Percentiles rank a stretch among this genome's conserved stretches.
phyloP scores from a whole-genome alignment of 2,113 vertebrate species.

The Tympanuchus pallidicinctus region DNA sequence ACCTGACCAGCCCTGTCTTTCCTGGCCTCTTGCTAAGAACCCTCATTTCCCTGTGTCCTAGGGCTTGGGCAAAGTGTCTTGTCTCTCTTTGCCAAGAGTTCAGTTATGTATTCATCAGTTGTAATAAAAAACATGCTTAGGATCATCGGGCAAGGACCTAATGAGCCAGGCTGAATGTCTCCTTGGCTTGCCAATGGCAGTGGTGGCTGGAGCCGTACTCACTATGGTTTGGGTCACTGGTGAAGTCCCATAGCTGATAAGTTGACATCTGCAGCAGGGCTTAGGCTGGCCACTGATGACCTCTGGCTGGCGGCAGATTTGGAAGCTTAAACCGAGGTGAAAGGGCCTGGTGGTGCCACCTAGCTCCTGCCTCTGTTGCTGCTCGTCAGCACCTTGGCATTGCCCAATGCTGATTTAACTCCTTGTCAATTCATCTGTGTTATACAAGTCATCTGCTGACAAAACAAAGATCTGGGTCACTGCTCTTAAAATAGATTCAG shows the following conservation, averaged over 20 bases:
- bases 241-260: rapidly evolving
- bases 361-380: background rate
- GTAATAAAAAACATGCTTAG: background rate
- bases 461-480: conserved; percentile 67
- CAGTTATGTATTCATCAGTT: background rate
- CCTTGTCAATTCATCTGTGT: conserved; percentile 53
- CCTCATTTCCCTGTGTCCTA: background rate
- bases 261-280: background rate
- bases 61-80: background rate
- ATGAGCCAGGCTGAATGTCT: background rate
- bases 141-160: background rate
- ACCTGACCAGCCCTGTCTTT: conserved; percentile 3
- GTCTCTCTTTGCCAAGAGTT: background rate
- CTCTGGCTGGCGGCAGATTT: background rate
- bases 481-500: conserved; percentile 61
- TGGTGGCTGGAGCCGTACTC: background rate
- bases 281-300: background rate
- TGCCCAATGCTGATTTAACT: background rate
- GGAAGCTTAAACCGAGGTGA: background rate
- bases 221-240: rapidly evolving
- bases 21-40: background rate
- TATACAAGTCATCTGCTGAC: conserved; percentile 64
- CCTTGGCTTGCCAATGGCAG: background rate
- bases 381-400: background rate
- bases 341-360: background rate